Evolutionary conservation across 2,888 invertebrate genomes (phyloP).

Genomic region (Julus scandinavius): DNA sequence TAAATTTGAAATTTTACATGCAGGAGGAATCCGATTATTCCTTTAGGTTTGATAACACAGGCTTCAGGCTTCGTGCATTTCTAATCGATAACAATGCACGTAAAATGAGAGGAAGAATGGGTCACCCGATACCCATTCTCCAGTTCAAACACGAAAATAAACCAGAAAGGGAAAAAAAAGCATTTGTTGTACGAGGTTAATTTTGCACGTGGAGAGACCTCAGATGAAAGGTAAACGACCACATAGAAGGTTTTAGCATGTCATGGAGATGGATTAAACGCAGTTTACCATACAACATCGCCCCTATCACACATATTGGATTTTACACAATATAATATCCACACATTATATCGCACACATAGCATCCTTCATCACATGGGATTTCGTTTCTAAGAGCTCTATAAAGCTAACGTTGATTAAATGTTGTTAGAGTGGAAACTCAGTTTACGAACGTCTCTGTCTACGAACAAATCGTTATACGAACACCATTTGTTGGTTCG

Average conservation of each 20-base stretch:
- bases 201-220: slow-evolving; percentile 31
- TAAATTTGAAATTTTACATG: slow-evolving; percentile 31
- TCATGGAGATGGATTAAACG: slow-evolving; percentile 24
- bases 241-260: slow-evolving; percentile 16
- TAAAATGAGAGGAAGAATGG: slow-evolving; percentile 36
- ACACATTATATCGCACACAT: background rate
- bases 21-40: background rate
- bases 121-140: slow-evolving; percentile 36
- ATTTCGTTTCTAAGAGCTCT: too few relatives aligned
- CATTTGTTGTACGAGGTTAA: slow-evolving; percentile 8
- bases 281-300: background rate
- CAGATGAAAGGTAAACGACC: slow-evolving; percentile 18
- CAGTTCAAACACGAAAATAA: slow-evolving; percentile 43
- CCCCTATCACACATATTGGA: background rate
- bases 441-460: too few relatives aligned
- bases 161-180: slow-evolving; percentile 21
- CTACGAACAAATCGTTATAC: too few relatives aligned
- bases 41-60: background rate
- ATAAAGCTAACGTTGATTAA: background rate
- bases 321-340: background rate
- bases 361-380: too few relatives aligned
- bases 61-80: background rate
- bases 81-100: slow-evolving; percentile 36
- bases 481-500: too few relatives aligned
- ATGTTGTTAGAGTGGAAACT: too few relatives aligned